Evolutionary conservation across 2,797 vertebrate genomes (phyloP).

Genomic region (Philypnodon macrostomus): DNA sequence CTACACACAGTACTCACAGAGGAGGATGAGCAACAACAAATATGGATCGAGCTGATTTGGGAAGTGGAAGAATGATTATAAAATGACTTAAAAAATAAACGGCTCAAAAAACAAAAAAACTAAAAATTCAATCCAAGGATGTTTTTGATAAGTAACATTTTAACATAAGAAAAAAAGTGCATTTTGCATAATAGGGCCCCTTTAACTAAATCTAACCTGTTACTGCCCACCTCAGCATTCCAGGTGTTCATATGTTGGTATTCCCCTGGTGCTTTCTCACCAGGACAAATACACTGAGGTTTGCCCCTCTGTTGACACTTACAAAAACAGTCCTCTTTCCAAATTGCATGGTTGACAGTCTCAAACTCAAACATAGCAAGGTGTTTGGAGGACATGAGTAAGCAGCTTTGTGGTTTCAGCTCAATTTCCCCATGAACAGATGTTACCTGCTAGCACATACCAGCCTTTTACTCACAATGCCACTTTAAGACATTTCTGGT

Average conservation of each 20-base stretch:
- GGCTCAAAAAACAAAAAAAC: too few relatives aligned
- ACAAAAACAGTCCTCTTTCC: slow-evolving; percentile 11
- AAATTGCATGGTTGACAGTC: slow-evolving; percentile 18
- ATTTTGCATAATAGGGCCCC: too few relatives aligned
- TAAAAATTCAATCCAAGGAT: too few relatives aligned
- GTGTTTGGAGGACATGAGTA: slow-evolving; percentile 66
- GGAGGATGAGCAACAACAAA: too few relatives aligned
- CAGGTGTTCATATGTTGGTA: slow-evolving; percentile 8
- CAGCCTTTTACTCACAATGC: slow-evolving; percentile 48
- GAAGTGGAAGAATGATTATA: too few relatives aligned
- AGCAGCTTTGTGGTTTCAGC: slow-evolving; percentile 61
- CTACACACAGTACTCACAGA: too few relatives aligned
- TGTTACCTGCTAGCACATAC: slow-evolving; percentile 88
- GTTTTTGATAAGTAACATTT: too few relatives aligned
- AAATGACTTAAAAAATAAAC: too few relatives aligned
- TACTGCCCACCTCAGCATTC: slow-evolving; percentile 13
- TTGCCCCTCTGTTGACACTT: slow-evolving; percentile 11
- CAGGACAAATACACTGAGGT: slow-evolving; percentile 17
- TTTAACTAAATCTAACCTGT: too few relatives aligned
- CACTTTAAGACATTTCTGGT: not conserved
- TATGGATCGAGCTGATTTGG: too few relatives aligned
- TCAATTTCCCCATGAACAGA: slow-evolving; percentile 80
- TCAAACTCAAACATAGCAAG: slow-evolving; percentile 13
- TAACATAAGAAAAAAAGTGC: too few relatives aligned
- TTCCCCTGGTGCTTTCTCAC: slow-evolving; percentile 21